phyloP scores from a whole-genome alignment of 1,140 invertebrate genomes.

The Hestina assimilis region DNA sequence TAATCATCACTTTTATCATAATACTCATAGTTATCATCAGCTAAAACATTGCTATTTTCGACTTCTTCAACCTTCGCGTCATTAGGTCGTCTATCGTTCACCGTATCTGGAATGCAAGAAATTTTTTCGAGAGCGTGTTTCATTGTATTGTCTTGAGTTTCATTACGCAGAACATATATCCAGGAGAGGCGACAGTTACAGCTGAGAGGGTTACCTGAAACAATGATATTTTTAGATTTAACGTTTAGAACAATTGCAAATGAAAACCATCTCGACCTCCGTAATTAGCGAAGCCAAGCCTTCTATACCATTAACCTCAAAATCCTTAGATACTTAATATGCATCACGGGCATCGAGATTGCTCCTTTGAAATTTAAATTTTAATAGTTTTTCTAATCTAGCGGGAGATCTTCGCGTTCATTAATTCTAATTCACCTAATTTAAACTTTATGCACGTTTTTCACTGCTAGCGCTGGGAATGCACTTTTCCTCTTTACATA shows the following conservation, averaged over 20 bases:
- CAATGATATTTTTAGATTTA: slow-evolving; percentile 33
- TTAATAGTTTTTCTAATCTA: slow-evolving; percentile 33
- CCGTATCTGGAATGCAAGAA: slow-evolving; percentile 72
- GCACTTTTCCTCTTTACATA: slow-evolving; percentile 30
- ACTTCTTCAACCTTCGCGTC: slow-evolving; percentile 42
- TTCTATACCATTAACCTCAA: slow-evolving; percentile 25
- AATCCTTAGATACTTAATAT: slow-evolving; percentile 21
- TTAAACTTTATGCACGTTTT: slow-evolving; percentile 33
- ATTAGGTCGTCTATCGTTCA: slow-evolving; percentile 41
- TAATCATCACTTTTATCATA: slow-evolving; percentile 65
- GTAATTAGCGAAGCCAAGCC: slow-evolving; percentile 12
- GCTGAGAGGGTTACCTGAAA: slow-evolving; percentile 82
- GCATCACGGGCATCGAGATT: slow-evolving; percentile 18
- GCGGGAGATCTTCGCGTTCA: slow-evolving; percentile 22
- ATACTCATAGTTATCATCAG: slow-evolving; percentile 64
- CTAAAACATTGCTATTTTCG: slow-evolving; percentile 43
- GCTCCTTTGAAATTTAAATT: slow-evolving; percentile 30
- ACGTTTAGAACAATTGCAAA: slow-evolving; percentile 23
- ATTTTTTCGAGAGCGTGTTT: slow-evolving; percentile 79
- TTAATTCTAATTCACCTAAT: slow-evolving; percentile 31
- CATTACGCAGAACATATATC: slow-evolving; percentile 81
- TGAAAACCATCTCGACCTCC: slow-evolving; percentile 8
- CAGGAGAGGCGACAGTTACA: slow-evolving; percentile 83
- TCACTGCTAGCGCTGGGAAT: slow-evolving; percentile 23
- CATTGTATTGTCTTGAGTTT: slow-evolving; percentile 79